These are phyloP conservation scores for Phortica magna DNA, from an alignment of 2,888 invertebrate genomes.

Conservation along the genomic window DNA sequence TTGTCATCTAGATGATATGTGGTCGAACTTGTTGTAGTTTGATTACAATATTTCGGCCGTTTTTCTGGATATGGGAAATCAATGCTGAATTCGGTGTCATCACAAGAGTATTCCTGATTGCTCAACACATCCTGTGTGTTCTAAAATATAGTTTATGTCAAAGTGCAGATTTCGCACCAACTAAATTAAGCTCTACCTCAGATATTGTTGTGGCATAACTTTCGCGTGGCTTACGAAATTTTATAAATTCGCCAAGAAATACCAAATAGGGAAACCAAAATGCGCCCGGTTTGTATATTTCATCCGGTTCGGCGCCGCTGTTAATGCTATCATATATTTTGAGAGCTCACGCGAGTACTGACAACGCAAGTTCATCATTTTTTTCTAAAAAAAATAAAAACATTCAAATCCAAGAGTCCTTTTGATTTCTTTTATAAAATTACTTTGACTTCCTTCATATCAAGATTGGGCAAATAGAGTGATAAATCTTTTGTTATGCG, in stretches of 20 bases:
- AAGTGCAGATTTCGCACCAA: not conserved
- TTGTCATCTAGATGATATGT: not conserved
- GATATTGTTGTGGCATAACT: not conserved
- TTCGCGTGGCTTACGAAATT: not conserved
- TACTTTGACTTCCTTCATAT: not conserved
- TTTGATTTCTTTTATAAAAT: not conserved
- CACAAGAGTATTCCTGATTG: not conserved
- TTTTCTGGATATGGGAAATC: not conserved
- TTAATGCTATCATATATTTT: not conserved
- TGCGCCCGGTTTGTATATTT: not conserved
- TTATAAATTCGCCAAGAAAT: not conserved
- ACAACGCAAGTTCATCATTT: not conserved
- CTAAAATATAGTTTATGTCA: constrained; percentile 1
- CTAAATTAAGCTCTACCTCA: not conserved
- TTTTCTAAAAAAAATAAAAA: not conserved
- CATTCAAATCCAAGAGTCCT: not conserved
- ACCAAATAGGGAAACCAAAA: not conserved
- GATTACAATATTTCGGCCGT: not conserved
- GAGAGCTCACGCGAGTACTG: not conserved
- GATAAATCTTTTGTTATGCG: not conserved
- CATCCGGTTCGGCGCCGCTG: not conserved
- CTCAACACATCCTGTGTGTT: not conserved
- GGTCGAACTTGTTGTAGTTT: not conserved
- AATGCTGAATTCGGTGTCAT: not conserved
- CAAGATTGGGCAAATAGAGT: not conserved